Conservation (phyloP, 2,888 invertebrate genomes). For the Sepioteuthis lessoniana region DNA sequence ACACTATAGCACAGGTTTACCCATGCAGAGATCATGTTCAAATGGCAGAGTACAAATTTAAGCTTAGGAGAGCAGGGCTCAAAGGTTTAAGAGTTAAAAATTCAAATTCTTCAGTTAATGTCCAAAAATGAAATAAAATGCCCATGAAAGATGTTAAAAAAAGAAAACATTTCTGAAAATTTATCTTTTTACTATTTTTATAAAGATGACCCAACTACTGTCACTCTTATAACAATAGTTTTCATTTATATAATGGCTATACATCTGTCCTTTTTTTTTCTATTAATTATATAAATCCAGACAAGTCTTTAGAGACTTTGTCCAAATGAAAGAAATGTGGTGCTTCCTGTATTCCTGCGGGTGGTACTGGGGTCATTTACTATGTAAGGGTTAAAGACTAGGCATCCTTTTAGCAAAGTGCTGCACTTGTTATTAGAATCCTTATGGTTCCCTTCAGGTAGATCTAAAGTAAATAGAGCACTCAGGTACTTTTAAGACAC, state of each 20-base stretch:
- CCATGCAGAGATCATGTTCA: too few relatives aligned
- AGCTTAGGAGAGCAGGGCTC: too few relatives aligned
- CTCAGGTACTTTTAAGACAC: slow-evolving; percentile 8
- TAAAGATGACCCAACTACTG: too few relatives aligned
- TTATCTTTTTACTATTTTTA: too few relatives aligned
- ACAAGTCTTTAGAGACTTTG: background rate
- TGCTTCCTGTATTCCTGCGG: background rate
- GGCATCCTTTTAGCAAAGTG: background rate
- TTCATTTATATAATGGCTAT: background rate
- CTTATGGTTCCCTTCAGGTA: background rate
- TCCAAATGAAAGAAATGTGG: background rate
- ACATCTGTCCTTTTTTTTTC: background rate
- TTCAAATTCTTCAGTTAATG: too few relatives aligned
- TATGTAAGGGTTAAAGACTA: background rate
- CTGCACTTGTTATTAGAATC: background rate
- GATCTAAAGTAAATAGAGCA: background rate
- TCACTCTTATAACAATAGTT: too few relatives aligned
- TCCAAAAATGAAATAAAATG: too few relatives aligned
- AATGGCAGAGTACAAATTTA: too few relatives aligned
- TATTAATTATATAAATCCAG: background rate
- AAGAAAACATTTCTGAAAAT: too few relatives aligned
- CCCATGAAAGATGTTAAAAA: too few relatives aligned
- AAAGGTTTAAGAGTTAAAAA: too few relatives aligned
- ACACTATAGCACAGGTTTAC: too few relatives aligned
- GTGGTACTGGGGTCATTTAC: background rate